Evolutionary conservation across 2,113 vertebrate genomes (phyloP), one percentile per base, ranked within the genome.

Genomic region (Psittacula cyanocephala): DNA sequence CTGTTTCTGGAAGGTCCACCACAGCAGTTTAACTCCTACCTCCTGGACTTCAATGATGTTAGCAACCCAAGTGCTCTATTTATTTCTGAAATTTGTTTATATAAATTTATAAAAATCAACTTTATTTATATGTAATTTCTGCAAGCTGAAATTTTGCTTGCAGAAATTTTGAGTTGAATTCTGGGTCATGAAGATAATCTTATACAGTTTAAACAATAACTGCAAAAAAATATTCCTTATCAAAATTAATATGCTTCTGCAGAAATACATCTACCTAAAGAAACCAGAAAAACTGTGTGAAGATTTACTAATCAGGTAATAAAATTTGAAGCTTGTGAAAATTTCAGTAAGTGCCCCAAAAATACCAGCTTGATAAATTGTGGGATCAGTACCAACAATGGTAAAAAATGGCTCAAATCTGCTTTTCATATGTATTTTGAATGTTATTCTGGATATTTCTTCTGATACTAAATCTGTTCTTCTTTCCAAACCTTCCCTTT

Each of bases 121-220:
- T 59, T 59, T 23, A 59, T 59, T 59, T 59, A 24, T 35, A 59
- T 16, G 9, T 7, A 15, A 35, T 59, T 59, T 35, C 9, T 35
- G 57, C 33, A 35, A 24, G 97, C 97, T 9, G 97, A 98, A 50
- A 98, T 91, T 98, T 98, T 91, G 96, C 98, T 39, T 97, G 94
- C 17, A 98, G 97, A 96, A 98, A 98, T 81, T 98, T 98, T 1
- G 97, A 98, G 85, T 98, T 98, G 94, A 98, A 98, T 71, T 98
- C 98, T 2, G 95, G 97, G 94, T 99, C 98, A 29, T 63, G 91
- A 76, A 98, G 96, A 91, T 98, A 97, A 60, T 98, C 97, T 95
- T 97, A 97, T 83, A 98, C 86, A 52, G 96, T 97, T 80, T 88
- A 97, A 93, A 98, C 95, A 11, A 97, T 98, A 68, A 96, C 88